phyloP scores from a whole-genome alignment of 1,140 invertebrate genomes.

The Cardiocondyla obscurior region DNA sequence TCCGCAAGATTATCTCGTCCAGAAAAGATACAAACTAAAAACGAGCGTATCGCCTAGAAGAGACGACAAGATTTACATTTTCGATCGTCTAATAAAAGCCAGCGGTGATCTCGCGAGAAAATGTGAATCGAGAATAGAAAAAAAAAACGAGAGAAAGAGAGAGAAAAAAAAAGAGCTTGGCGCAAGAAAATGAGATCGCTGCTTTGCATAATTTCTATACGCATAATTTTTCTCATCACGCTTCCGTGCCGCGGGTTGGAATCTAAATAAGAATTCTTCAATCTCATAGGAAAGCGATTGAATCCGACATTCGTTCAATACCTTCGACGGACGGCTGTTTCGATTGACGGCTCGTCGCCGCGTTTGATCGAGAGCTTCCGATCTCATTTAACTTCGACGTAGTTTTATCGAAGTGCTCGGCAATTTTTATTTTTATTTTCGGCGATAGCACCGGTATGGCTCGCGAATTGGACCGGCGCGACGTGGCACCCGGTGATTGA shows the following conservation, averaged over 20 bases:
- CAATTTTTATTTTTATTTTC: constrained; percentile 42
- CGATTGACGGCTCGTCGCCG: constrained; percentile 7
- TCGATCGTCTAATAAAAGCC: neutral
- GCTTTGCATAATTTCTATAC: constrained; percentile 38
- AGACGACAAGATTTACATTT: neutral
- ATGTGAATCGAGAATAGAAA: neutral
- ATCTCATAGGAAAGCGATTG: constrained; percentile 19
- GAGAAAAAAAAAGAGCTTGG: neutral
- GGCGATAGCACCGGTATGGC: neutral
- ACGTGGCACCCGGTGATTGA: constrained; percentile 15
- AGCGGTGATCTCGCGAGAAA: neutral
- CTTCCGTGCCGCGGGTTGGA: neutral
- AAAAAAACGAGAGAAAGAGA: neutral
- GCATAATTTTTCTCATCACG: constrained; percentile 10
- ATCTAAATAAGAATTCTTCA: constrained; percentile 14
- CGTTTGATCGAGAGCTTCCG: constrained; percentile 39
- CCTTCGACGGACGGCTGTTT: constrained; percentile 21
- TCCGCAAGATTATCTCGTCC: neutral
- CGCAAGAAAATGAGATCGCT: neutral
- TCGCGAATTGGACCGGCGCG: constrained; percentile 9
- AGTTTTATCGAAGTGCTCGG: constrained; percentile 26
- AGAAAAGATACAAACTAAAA: neutral
- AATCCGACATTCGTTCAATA: constrained; percentile 32
- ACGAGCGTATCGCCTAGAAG: neutral
- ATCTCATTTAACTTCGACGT: constrained; percentile 44